Evolutionary conservation across 2,797 vertebrate genomes (phyloP).

Genomic region (Chelon labrosus): DNA sequence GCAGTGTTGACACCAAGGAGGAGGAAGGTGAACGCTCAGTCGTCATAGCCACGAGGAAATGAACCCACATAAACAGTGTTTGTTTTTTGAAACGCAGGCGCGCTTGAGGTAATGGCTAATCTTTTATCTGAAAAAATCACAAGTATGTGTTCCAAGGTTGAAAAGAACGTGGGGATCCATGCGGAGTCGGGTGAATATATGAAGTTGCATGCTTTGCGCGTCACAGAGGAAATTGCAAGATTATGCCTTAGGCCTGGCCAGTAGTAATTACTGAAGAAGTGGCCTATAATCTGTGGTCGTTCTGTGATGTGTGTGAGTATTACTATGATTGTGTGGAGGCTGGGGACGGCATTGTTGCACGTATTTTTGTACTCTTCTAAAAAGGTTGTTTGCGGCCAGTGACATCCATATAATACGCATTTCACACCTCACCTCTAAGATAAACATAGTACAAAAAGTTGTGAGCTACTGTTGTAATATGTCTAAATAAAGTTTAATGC

Average conservation of each 20-base stretch:
- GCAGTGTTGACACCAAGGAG: slow-evolving; percentile 33
- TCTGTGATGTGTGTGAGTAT: slow-evolving; percentile 80
- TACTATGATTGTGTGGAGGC: slow-evolving; percentile 72
- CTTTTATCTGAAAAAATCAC: slow-evolving; percentile 65
- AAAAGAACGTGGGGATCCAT: slow-evolving; percentile 43
- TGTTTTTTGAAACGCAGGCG: slow-evolving; percentile 43
- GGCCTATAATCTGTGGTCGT: slow-evolving; percentile 86
- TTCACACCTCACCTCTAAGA: slow-evolving; percentile 54
- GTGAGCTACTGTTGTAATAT: too few species aligned
- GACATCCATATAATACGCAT: slow-evolving; percentile 12
- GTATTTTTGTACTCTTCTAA: slow-evolving; percentile 61
- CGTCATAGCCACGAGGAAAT: slow-evolving; percentile 42
- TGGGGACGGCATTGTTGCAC: slow-evolving; percentile 68
- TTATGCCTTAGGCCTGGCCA: slow-evolving; percentile 83
- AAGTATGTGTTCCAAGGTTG: slow-evolving; percentile 51
- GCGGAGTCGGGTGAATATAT: slow-evolving; percentile 61
- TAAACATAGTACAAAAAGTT: neutral
- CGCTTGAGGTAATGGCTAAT: slow-evolving; percentile 58
- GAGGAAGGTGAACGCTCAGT: slow-evolving; percentile 25
- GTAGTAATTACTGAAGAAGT: slow-evolving; percentile 85
- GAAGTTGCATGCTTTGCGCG: slow-evolving; percentile 74
- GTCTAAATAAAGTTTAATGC: neutral
- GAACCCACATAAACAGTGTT: slow-evolving; percentile 46
- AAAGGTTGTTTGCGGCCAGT: slow-evolving; percentile 54
- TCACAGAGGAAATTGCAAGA: slow-evolving; percentile 86